Percentiles rank a stretch among this genome's conserved stretches.
Evolutionary conservation across 2,888 invertebrate species (phyloP).

Genomic region (Leptinotarsa rubiginosa): DNA sequence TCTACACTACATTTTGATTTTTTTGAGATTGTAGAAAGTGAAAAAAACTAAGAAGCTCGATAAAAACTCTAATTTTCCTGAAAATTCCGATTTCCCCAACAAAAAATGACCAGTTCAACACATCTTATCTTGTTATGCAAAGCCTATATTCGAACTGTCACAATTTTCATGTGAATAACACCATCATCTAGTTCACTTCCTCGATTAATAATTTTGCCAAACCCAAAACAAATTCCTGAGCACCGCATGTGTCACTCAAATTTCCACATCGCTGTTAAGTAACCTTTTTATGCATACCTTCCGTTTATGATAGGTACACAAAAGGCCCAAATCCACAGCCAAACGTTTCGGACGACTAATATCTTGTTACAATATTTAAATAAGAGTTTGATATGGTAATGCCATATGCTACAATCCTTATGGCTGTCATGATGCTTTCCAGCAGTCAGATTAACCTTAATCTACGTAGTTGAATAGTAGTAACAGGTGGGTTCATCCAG

Average conservation of each 20-base stretch:
- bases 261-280: neutral
- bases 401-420: constrained; percentile 56
- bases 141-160: too few species aligned
- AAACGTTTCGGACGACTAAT: constrained; percentile 17
- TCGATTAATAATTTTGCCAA: too few species aligned
- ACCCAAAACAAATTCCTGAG: too few species aligned
- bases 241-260: neutral
- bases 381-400: constrained; percentile 43
- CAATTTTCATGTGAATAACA: too few species aligned
- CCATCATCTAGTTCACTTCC: too few species aligned
- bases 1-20: too few species aligned
- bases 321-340: constrained; percentile 5
- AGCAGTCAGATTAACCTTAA: constrained; percentile 56
- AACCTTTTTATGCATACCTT: neutral
- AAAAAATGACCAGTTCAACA: too few species aligned
- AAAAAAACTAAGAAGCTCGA: too few species aligned
- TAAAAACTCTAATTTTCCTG: too few species aligned
- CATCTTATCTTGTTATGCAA: too few species aligned
- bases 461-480: constrained; percentile 48
- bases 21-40: too few species aligned
- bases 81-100: too few species aligned
- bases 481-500: constrained; percentile 50
- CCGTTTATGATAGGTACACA: constrained; percentile 1
- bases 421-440: constrained; percentile 55
- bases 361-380: constrained; percentile 41